Evolutionary conservation across 1,140 invertebrate genomes (phyloP).

Genomic region (Ruditapes philippinarum): DNA sequence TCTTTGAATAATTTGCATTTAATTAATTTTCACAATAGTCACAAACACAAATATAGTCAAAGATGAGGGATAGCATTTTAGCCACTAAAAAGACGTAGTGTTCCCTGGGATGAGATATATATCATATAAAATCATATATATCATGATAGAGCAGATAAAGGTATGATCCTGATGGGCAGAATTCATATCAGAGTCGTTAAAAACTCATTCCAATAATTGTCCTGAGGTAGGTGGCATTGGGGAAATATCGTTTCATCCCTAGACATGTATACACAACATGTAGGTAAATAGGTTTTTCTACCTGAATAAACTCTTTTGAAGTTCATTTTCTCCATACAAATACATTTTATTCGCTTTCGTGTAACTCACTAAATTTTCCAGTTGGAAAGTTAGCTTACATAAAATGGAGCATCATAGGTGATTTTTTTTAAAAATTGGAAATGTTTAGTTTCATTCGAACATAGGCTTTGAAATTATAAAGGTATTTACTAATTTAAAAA

Average conservation of each 20-base stretch:
- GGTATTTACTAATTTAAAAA: too few species aligned
- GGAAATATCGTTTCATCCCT: background rate
- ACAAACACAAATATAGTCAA: background rate
- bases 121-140: background rate
- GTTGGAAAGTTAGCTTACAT: too few species aligned
- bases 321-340: background rate
- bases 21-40: background rate
- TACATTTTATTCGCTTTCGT: background rate
- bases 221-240: background rate
- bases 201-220: conserved; percentile 29
- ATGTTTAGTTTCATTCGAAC: too few species aligned
- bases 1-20: conserved; percentile 17
- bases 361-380: too few species aligned
- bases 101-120: background rate
- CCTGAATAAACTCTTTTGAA: conserved; percentile 11
- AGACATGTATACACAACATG: conserved; percentile 11
- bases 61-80: conserved; percentile 5
- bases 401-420: too few species aligned
- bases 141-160: conserved; percentile 23
- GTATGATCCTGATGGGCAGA: background rate
- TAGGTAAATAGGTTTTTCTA: conserved; percentile 37
- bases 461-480: too few species aligned
- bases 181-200: conserved; percentile 27
- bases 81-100: conserved; percentile 23
- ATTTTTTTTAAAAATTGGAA: too few species aligned